Percentiles rank a stretch among this genome's conserved stretches.
Conservation (phyloP, 2,797 vertebrate species). For the Mionectes olivaceus region DNA sequence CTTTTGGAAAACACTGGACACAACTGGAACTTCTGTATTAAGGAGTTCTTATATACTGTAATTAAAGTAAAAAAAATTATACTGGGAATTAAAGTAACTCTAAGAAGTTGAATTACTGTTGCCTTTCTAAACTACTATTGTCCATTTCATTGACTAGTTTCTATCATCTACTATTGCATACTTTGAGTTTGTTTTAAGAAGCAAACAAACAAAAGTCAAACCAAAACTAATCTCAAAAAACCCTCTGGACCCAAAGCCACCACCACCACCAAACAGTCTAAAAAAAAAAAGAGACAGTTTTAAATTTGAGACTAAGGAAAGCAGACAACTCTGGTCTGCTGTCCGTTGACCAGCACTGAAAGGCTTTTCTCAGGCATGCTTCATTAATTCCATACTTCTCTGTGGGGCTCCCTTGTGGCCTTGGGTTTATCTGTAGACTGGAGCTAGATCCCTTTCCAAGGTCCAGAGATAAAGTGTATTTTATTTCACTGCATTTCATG, state of each 20-base stretch:
- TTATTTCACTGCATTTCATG: background rate
- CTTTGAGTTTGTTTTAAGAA: background rate
- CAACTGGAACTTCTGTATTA: background rate
- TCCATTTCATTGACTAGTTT: background rate
- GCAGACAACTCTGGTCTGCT: background rate
- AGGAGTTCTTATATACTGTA: background rate
- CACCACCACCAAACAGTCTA: too few relatives aligned
- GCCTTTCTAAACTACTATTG: background rate
- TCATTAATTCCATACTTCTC: background rate
- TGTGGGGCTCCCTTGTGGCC: background rate
- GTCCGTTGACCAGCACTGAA: background rate
- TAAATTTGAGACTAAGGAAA: background rate
- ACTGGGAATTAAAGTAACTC: background rate
- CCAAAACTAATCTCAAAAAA: background rate
- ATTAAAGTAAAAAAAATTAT: too few relatives aligned
- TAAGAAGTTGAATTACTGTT: background rate
- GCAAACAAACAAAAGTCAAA: background rate
- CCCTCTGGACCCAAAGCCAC: background rate
- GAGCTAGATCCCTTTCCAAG: background rate
- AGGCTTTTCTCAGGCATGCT: background rate
- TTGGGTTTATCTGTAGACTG: background rate
- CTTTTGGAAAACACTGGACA: background rate
- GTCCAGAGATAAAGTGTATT: background rate
- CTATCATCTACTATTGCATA: background rate
- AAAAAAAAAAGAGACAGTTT: background rate